These are phyloP conservation scores for Pocota personata DNA, from an alignment of 2,888 invertebrate species.

Conservation along the genomic window DNA sequence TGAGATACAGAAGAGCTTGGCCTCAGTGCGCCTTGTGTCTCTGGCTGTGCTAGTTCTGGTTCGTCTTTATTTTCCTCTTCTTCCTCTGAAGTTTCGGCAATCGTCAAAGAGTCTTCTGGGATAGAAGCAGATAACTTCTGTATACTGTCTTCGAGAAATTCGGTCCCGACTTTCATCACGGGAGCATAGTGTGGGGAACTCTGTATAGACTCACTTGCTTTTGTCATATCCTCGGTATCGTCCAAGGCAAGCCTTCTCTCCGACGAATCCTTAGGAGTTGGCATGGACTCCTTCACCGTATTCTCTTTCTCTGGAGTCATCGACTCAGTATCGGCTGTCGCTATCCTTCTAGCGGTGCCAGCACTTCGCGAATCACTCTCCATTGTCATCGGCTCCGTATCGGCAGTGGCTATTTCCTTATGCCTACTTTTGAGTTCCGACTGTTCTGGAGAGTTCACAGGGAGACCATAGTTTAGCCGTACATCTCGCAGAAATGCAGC, in stretches of 20 bases:
- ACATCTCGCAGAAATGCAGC: slow-evolving; percentile 80
- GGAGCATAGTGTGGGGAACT: slow-evolving; percentile 36
- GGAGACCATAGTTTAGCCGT: slow-evolving; percentile 36
- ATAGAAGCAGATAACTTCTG: slow-evolving; percentile 11
- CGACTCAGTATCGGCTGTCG: slow-evolving; percentile 54
- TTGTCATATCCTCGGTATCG: slow-evolving; percentile 75
- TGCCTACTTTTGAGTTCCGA: slow-evolving; percentile 7
- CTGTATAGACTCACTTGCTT: slow-evolving; percentile 1
- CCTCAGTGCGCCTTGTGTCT: background rate
- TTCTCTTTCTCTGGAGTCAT: slow-evolving; percentile 57
- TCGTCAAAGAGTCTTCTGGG: slow-evolving; percentile 79
- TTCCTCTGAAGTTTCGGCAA: slow-evolving; percentile 80
- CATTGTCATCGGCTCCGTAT: slow-evolving; percentile 42
- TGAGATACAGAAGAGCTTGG: slow-evolving; percentile 20
- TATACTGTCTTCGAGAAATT: slow-evolving; percentile 46
- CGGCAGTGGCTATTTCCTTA: slow-evolving; percentile 38
- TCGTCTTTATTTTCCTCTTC: background rate
- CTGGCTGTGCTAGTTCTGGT: background rate
- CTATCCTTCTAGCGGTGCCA: slow-evolving; percentile 27
- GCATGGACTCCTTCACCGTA: background rate
- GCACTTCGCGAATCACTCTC: slow-evolving; percentile 42
- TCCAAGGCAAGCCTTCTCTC: slow-evolving; percentile 65
- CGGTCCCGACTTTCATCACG: slow-evolving; percentile 10
- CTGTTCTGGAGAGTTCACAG: slow-evolving; percentile 18
- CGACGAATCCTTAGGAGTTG: background rate